These are phyloP conservation scores for Astyanax mexicanus DNA, from an alignment of 2,797 vertebrate genomes.

Conservation along the genomic window DNA sequence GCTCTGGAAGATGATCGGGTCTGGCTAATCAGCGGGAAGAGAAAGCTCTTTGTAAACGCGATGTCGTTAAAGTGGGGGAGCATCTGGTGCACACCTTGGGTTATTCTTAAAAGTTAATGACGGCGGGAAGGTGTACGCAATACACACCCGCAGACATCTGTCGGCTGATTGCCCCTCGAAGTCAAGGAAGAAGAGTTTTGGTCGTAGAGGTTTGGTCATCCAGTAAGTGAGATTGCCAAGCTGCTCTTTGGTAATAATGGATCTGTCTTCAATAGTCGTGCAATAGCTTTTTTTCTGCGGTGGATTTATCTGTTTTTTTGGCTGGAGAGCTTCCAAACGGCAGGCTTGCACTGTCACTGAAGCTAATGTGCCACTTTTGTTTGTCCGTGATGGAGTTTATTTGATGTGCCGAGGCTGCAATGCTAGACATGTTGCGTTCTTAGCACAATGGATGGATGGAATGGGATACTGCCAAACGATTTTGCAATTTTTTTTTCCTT, in stretches of 20 bases:
- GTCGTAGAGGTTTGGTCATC: constrained; percentile 6
- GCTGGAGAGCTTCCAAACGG: constrained; percentile 17
- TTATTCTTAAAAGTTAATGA: constrained; percentile 78
- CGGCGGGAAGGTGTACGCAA: constrained; percentile 63
- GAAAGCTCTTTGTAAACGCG: constrained; percentile 48
- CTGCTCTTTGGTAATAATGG: constrained; percentile 10
- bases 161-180: constrained; percentile 18
- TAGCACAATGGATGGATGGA: constrained; percentile 30
- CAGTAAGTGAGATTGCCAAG: background rate
- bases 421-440: constrained; percentile 4
- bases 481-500: too few species aligned
- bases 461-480: constrained; percentile 32
- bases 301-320: too few species aligned
- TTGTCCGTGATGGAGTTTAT: constrained; percentile 18
- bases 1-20: constrained; percentile 41
- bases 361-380: constrained; percentile 34
- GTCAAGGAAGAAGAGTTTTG: constrained; percentile 32
- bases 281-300: too few species aligned
- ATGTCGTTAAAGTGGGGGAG: constrained; percentile 38
- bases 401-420: constrained; percentile 15
- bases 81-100: constrained; percentile 74
- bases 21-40: constrained; percentile 39
- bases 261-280: constrained; percentile 4
- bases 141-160: constrained; percentile 12
- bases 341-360: constrained; percentile 11